Base-by-base conservation (phyloP, 2,888 invertebrate species). In the Choristoneura rosaceana region DNA sequence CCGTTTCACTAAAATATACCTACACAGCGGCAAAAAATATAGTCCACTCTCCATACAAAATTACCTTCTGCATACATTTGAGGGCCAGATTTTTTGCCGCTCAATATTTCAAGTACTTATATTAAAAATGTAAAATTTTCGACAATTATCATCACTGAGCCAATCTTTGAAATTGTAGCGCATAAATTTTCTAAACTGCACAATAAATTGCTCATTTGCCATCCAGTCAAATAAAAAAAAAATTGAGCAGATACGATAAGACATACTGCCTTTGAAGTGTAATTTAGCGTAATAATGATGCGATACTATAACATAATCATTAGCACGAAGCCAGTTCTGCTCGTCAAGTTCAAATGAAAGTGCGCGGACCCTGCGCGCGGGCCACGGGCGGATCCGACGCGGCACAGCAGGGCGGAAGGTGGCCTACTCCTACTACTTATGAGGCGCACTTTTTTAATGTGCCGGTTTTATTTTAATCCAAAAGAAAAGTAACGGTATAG, bases 401-500 rank as follows among this genome's bases (percentile, higher is more conserved):
- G 43, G 43, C 43, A 43, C 43, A 12, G 43, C 58, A 63, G 62
- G 67, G 62, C 71, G 71, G 71, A 71, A 45, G 58, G 66, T 50
- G 67, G n/a, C 58, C 38, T 50, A 58, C 67, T 63, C 62, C 45
- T 65, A 65, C 41, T 61, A 45, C 67, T 68, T 67, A 62, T 62
- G 71, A 58, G 61, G 67, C 71, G 67, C 71, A 52, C 47, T 70
- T 69, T 64, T 71, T 69, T 60, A 71, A 64, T 69, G 73, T 64
- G 73, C 63, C 73, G 45, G 66, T 71, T 71, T 73, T 59, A 68
- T 68, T 73, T 73, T 64, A 60, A 73, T 64, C 73, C 64, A 64
- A 84, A 83, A 79, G 76, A 73, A 67, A 71, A 76, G 78, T 87
- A 90, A 87, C 89, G 86, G 89, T 89, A 84, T 73, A 75, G 75